Evolutionary conservation across 2,797 vertebrate species (phyloP).

Genomic region (Pelochelys cantorii): DNA sequence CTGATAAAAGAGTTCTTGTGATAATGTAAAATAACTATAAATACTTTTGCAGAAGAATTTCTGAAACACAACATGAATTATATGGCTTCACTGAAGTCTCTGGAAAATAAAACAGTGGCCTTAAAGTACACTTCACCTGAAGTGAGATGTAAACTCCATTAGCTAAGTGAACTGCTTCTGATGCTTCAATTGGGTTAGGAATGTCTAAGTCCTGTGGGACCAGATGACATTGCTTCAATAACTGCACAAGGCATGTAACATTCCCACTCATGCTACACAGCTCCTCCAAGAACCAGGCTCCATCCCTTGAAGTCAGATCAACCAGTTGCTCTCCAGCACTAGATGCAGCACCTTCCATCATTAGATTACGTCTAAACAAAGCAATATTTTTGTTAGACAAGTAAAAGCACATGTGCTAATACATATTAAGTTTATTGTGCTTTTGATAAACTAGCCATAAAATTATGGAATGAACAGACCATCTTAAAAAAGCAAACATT

Average conservation of each 20-base stretch:
- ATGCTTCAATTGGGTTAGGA: conserved; percentile 88
- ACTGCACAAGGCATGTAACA: conserved; percentile 89
- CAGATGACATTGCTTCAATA: conserved; percentile 93
- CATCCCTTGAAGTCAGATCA: conserved; percentile 94
- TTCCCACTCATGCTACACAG: conserved; percentile 98
- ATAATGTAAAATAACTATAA: background rate
- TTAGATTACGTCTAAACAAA: conserved; percentile 89
- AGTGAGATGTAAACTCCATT: conserved; percentile 96
- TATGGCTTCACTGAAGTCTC: background rate
- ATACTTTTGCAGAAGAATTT: background rate
- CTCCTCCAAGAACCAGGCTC: conserved; percentile 98
- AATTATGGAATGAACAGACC: background rate
- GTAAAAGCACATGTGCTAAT: accelerated
- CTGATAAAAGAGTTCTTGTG: background rate
- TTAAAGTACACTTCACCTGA: conserved; percentile 83
- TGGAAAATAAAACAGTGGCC: background rate
- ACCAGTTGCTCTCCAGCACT: conserved; percentile 96
- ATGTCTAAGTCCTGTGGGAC: conserved; percentile 94
- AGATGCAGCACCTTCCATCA: conserved; percentile 96
- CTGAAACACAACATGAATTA: background rate
- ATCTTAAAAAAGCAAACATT: background rate
- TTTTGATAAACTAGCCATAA: background rate
- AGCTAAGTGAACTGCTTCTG: conserved; percentile 92
- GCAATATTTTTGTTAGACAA: background rate
- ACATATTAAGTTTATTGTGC: accelerated